Evolutionary conservation across 2,797 vertebrate genomes (phyloP).

Genomic region (Xiphophorus birchmanni): DNA sequence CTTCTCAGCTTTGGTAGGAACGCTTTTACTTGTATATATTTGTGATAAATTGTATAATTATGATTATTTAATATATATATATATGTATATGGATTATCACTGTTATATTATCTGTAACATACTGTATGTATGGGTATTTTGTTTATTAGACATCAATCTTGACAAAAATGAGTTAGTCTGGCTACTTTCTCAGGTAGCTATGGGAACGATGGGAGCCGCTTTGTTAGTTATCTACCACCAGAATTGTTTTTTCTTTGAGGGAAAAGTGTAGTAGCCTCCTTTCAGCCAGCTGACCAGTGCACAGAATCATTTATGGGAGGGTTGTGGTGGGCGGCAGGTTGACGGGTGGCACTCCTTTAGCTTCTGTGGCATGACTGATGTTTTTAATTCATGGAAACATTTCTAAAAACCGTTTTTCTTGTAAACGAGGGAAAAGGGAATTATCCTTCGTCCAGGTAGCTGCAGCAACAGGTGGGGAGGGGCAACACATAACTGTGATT

Average conservation of each 20-base stretch:
- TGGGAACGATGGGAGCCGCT: not conserved
- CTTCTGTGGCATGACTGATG: not conserved
- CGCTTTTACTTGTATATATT: not conserved
- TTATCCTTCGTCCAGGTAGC: not conserved
- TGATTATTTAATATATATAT: too few species aligned
- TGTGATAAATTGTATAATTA: not conserved
- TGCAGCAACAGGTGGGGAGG: not conserved
- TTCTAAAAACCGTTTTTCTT: not conserved
- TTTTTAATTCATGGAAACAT: not conserved
- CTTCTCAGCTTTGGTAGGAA: conserved; percentile 63
- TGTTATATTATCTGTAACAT: not conserved
- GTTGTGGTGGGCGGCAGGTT: not conserved
- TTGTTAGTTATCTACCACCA: not conserved
- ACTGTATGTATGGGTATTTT: not conserved
- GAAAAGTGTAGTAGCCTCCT: not conserved
- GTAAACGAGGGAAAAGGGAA: not conserved
- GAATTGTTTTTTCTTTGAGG: not conserved
- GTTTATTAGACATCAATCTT: not conserved
- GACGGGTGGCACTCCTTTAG: not conserved
- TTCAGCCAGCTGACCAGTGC: not conserved
- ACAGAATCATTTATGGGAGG: not conserved
- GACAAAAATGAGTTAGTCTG: not conserved
- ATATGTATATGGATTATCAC: not conserved
- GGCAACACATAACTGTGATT: not conserved
- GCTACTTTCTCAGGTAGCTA: not conserved